Evolutionary conservation across 1,140 invertebrate genomes (phyloP), one percentile per base, ranked within the genome.

Genomic region (Hormaphis cornu): DNA sequence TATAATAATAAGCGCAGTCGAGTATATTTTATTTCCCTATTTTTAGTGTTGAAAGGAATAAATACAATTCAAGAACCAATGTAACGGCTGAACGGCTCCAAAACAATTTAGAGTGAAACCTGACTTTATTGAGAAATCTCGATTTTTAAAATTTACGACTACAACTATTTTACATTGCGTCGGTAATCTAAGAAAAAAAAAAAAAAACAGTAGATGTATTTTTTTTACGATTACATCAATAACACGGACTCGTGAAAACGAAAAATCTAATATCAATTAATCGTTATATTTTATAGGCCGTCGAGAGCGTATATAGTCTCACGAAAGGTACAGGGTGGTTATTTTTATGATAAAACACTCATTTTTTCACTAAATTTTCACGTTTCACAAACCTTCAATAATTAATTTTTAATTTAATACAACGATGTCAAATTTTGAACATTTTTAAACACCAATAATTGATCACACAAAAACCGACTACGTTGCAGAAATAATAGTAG

Each of bases 211-310:
- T 50, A 50, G 18, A 18, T n/a, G 26, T 33, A 18, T 33, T 20
- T n/a, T n/a, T n/a, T n/a, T 35, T 12, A 54, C 2, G 18, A 54
- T 54, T n/a, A 22, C n/a, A 54, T 30, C 9, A 44, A 18, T 18
- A 42, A 44, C 42, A 6, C 18, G 42, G 20, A 44, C 20, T 20
- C n/a, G 42, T 33, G 3, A 10, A 50, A 50, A 50, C 22, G 9
- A 20, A 37, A 66, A 18, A 33, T 48, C 40, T 14, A 30, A 46
- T 66, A 66, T 33, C 59, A 48, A 66, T 46, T 48, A 66, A 66
- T 44, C 42, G 59, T 30, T 42, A 48, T 63, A 63, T 63, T 46
- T 63, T 44, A 59, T 61, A 44, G 24, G 16, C 16, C 33, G 33
- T 56, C 12, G 33, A 3, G n/a, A n/a, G 28, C 16, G n/a, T 10